Percentiles rank a stretch among this genome's conserved stretches.
These are phyloP conservation scores for Dicycla oo DNA, from an alignment of 2,888 invertebrate species.

Conservation along the genomic window DNA sequence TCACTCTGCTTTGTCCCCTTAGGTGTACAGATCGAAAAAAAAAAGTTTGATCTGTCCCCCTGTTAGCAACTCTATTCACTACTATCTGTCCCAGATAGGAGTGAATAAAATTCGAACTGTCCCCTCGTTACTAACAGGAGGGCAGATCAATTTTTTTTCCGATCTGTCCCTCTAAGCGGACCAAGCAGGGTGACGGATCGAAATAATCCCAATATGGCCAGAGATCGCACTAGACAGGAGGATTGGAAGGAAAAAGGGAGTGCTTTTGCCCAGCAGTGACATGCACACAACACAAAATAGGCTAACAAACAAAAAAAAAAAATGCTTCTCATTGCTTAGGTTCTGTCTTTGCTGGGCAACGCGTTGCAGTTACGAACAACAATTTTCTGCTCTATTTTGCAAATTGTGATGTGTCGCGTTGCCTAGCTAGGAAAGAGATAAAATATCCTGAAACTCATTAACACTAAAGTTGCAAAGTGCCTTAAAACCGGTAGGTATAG, in stretches of 20 bases:
- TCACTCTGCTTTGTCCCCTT: too few species aligned
- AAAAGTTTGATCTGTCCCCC: too few species aligned
- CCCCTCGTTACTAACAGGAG: too few species aligned
- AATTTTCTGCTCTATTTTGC: background rate
- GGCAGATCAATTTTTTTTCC: too few species aligned
- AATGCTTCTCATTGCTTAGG: background rate
- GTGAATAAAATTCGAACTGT: too few species aligned
- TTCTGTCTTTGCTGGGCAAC: background rate
- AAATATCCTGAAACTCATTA: slow-evolving; percentile 7
- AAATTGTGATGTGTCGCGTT: background rate
- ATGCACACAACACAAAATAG: background rate
- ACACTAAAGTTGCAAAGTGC: slow-evolving; percentile 54
- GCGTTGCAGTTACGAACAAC: background rate
- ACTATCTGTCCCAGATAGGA: too few species aligned
- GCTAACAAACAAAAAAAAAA: too few species aligned
- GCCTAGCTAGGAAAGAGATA: background rate
- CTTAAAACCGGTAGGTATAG: background rate
- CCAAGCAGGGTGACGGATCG: too few species aligned
- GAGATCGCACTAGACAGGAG: too few species aligned
- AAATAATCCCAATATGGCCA: background rate
- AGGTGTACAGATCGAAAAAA: too few species aligned
- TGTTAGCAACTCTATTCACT: too few species aligned
- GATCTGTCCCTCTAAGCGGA: too few species aligned
- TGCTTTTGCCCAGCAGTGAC: background rate
- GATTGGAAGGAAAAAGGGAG: background rate